Conservation (phyloP, 2,113 vertebrate species). For the Aptenodytes patagonicus region DNA sequence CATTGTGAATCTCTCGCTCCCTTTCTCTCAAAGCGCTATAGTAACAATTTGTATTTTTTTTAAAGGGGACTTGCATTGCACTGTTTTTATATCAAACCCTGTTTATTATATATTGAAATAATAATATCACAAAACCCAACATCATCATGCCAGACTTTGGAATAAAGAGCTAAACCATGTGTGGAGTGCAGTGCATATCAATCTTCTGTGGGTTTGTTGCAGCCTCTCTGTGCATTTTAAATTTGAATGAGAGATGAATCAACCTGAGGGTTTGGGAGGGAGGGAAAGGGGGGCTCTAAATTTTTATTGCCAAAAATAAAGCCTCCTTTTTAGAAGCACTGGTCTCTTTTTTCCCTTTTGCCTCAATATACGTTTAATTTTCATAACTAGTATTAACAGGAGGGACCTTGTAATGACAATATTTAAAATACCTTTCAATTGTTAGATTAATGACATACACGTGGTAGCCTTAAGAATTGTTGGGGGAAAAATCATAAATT, state of each 20-base stretch:
- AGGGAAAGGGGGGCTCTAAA: background rate
- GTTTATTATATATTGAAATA: slow-evolving; percentile 54
- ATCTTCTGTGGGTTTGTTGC: slow-evolving; percentile 41
- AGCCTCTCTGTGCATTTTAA: slow-evolving; percentile 56
- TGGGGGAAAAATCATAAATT: background rate
- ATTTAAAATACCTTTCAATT: background rate
- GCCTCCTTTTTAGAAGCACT: background rate
- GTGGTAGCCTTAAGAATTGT: background rate
- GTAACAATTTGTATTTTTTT: slow-evolving; percentile 72
- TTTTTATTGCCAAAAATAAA: slow-evolving; percentile 45
- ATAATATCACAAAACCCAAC: slow-evolving; percentile 44
- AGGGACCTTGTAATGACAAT: background rate
- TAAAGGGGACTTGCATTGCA: slow-evolving; percentile 62
- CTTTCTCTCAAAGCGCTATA: slow-evolving; percentile 63
- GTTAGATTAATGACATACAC: background rate
- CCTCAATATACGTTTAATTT: background rate
- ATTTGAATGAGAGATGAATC: slow-evolving; percentile 62
- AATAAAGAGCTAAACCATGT: slow-evolving; percentile 46
- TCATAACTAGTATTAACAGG: background rate
- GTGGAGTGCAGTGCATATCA: slow-evolving; percentile 22
- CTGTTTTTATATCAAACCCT: slow-evolving; percentile 12
- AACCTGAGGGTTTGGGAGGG: slow-evolving; percentile 27
- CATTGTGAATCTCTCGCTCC: slow-evolving; percentile 70
- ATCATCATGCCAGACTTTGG: background rate
- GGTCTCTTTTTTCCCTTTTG: background rate